phyloP scores from a whole-genome alignment of 2,888 invertebrate genomes.

The Meta bourneti region DNA sequence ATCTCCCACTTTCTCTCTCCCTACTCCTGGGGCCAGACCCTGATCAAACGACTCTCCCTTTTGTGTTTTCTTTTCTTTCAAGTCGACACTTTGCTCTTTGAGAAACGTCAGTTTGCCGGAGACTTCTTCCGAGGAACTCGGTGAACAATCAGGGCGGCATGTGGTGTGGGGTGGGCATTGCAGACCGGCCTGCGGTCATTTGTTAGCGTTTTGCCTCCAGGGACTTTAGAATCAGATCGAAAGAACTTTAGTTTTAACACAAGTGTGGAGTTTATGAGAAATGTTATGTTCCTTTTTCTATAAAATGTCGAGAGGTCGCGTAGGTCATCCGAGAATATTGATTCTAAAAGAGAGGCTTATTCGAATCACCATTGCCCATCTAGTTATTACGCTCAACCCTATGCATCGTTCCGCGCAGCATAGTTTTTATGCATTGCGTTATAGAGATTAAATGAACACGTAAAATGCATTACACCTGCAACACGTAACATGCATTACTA shows the following conservation, averaged over 20 bases:
- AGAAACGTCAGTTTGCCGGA: slow-evolving; percentile 26
- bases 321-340: slow-evolving; percentile 13
- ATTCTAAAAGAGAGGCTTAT: too few relatives aligned
- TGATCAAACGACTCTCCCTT: slow-evolving; percentile 46
- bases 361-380: background rate
- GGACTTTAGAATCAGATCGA: slow-evolving; percentile 23
- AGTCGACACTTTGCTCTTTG: slow-evolving; percentile 40
- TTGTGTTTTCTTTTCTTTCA: slow-evolving; percentile 43
- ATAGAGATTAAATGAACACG: too few relatives aligned
- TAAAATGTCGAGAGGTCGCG: background rate
- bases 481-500: too few relatives aligned
- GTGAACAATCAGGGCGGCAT: slow-evolving; percentile 24
- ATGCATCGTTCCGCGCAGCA: too few relatives aligned
- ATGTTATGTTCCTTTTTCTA: slow-evolving; percentile 21
- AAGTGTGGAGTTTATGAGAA: slow-evolving; percentile 35
- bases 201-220: slow-evolving; percentile 29
- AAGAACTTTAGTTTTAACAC: slow-evolving; percentile 38
- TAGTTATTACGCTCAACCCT: too few relatives aligned
- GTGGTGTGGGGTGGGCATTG: background rate
- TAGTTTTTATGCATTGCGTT: too few relatives aligned
- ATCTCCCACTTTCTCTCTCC: slow-evolving; percentile 37
- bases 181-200: slow-evolving; percentile 41
- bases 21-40: background rate
- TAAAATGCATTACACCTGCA: too few relatives aligned
- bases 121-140: slow-evolving; percentile 7